Conservation (phyloP, 2,113 vertebrate genomes). For the Ophthalmotilapia sp. region DNA sequence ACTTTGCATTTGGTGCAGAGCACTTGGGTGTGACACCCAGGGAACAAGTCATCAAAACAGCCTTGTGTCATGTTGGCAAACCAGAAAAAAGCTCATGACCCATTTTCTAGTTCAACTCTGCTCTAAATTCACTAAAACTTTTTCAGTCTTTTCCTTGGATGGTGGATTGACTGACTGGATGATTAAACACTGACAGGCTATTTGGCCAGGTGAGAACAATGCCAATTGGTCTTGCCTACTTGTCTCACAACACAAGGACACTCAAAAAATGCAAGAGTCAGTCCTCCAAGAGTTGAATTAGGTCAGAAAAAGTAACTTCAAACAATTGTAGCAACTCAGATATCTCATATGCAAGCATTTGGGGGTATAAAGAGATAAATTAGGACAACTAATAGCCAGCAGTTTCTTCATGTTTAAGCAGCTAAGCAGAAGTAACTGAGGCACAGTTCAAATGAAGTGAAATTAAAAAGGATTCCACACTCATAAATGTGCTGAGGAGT, state of each 20-base stretch:
- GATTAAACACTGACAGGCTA: neutral
- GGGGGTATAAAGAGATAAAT: neutral
- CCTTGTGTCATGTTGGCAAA: slow-evolving; percentile 14
- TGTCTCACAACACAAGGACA: neutral
- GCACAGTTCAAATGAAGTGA: neutral
- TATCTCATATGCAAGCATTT: neutral
- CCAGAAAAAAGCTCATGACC: slow-evolving; percentile 17
- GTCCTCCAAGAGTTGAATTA: neutral
- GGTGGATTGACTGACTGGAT: neutral
- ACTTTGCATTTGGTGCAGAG: slow-evolving; percentile 9
- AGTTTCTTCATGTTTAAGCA: neutral
- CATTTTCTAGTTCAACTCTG: neutral
- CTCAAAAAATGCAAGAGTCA: neutral
- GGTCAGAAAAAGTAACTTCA: neutral
- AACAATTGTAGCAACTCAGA: neutral
- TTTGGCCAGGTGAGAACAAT: neutral
- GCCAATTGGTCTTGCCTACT: neutral
- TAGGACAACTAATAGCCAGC: neutral
- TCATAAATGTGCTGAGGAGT: neutral
- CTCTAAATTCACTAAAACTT: neutral
- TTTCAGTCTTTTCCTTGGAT: neutral
- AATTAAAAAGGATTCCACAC: neutral
- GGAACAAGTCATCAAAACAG: slow-evolving; percentile 15
- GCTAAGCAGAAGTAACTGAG: neutral
- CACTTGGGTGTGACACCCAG: neutral